Percentiles rank a stretch among this genome's conserved stretches.
phyloP scores from a whole-genome alignment of 2,888 invertebrate genomes.

The Aphidoletes aphidimyza region DNA sequence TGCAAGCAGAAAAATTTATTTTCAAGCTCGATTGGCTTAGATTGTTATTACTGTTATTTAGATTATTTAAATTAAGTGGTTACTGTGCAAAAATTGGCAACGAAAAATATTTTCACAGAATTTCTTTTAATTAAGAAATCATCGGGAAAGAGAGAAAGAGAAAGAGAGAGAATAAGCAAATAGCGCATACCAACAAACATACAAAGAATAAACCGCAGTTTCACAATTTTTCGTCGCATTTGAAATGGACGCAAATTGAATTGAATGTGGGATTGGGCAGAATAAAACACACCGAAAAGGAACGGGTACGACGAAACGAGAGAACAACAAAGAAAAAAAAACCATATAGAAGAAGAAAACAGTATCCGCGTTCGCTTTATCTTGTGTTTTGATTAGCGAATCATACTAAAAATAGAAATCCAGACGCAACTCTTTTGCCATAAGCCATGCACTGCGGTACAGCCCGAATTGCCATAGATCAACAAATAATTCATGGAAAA shows the following conservation, averaged over 20 bases:
- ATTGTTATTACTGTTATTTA: slow-evolving; percentile 43
- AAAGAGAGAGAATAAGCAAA: not conserved
- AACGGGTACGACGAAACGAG: not conserved
- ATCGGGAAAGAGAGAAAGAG: not conserved
- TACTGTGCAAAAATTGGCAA: slow-evolving; percentile 27
- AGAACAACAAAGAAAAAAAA: not conserved
- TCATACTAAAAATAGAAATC: slow-evolving; percentile 50
- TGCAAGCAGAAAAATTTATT: not conserved
- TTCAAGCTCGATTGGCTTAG: slow-evolving; percentile 48
- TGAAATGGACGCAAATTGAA: not conserved
- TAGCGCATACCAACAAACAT: not conserved
- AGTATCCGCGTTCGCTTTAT: not conserved
- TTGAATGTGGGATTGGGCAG: too few relatives aligned
- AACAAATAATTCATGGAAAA: slow-evolving; percentile 52
- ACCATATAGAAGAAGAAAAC: not conserved
- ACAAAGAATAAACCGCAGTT: too few relatives aligned
- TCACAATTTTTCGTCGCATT: slow-evolving; percentile 26
- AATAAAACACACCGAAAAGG: not conserved
- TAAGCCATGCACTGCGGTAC: slow-evolving; percentile 42
- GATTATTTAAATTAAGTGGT: slow-evolving; percentile 42
- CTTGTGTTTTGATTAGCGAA: slow-evolving; percentile 46
- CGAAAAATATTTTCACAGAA: slow-evolving; percentile 12
- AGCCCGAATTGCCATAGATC: slow-evolving; percentile 37
- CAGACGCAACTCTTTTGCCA: slow-evolving; percentile 41
- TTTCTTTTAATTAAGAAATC: slow-evolving; percentile 49